Base-by-base conservation (phyloP, 2,113 vertebrate genomes). In the Eubucco bourcierii region DNA sequence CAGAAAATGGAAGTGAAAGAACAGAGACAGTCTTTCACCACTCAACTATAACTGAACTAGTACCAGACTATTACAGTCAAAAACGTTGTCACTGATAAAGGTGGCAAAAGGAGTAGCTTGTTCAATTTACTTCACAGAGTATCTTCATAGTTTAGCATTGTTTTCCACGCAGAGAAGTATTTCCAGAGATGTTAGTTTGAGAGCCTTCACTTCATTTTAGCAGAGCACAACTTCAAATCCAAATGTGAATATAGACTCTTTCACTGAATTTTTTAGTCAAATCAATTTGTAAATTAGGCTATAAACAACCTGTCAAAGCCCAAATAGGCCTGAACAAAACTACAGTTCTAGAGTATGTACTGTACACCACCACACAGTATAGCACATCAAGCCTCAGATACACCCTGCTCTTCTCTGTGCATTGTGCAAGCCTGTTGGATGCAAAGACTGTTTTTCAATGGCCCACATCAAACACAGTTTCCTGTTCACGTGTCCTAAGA, bases 221-320 rank as follows among this genome's bases (percentile, higher is more conserved):
- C 12, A 84, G 60, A 72, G 60, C 28, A 39, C 50, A 77, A 76
- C 82, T 88, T 58, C 76, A 93, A 88, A 88, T 93, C 80, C 66
- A 25, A 85, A 82, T 72, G 78, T 60, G 75, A 75, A 82, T 63
- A 67, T 25, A 80, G 72, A 75, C 83, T 65, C 86, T 86, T 94
- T 88, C 73, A 87, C 61, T 94, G 82, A 60, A 65, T 33, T 52
- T 82, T 88, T 82, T 55, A 76, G 94, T 94, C 68, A 83, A 82
- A 68, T 64, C 63, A 41, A 67, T 87, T 76, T 84, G 73, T 41
- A 86, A 84, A 94, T 91, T 72, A 90, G 82, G 64, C 66, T 94
- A 64, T 88, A 53, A 88, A 65, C 58, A 73, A 61, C 75, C 37
- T 94, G 73, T 90, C 87, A 94, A 94, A 94, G 82, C 27, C 63